Percentiles rank a stretch among this genome's conserved stretches.
Evolutionary conservation across 2,113 vertebrate genomes (phyloP).

Genomic region (Helogale parvula): DNA sequence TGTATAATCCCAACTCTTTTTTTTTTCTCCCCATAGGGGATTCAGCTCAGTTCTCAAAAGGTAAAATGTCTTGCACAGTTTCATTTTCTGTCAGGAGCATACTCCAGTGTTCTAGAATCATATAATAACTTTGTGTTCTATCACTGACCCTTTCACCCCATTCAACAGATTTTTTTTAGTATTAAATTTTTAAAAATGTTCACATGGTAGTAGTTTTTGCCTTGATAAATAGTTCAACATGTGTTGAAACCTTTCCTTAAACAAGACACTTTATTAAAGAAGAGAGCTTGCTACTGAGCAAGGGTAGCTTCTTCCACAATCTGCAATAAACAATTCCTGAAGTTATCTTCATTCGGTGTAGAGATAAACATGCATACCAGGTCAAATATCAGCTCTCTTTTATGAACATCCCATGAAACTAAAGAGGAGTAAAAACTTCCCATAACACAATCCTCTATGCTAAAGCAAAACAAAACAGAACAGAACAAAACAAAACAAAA

Average conservation of each 20-base stretch:
- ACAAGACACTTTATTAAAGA: not conserved
- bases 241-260: not conserved
- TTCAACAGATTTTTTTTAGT: not conserved
- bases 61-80: not conserved
- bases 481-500: not conserved
- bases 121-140: not conserved
- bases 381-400: not conserved
- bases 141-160: not conserved
- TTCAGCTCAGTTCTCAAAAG: no score
- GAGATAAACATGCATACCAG: not conserved
- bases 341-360: not conserved
- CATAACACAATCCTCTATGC: rapidly evolving
- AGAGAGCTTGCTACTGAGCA: not conserved
- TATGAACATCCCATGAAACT: not conserved
- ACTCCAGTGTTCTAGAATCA: not conserved
- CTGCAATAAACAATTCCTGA: not conserved
- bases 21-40: not conserved
- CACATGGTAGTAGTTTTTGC: not conserved
- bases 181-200: not conserved
- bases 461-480: not conserved
- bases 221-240: not conserved
- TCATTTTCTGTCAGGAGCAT: not conserved
- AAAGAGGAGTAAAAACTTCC: not conserved
- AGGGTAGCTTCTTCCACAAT: not conserved
- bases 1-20: not conserved